Conservation (phyloP, 1,140 invertebrate species). For the Cotesia glomerata region DNA sequence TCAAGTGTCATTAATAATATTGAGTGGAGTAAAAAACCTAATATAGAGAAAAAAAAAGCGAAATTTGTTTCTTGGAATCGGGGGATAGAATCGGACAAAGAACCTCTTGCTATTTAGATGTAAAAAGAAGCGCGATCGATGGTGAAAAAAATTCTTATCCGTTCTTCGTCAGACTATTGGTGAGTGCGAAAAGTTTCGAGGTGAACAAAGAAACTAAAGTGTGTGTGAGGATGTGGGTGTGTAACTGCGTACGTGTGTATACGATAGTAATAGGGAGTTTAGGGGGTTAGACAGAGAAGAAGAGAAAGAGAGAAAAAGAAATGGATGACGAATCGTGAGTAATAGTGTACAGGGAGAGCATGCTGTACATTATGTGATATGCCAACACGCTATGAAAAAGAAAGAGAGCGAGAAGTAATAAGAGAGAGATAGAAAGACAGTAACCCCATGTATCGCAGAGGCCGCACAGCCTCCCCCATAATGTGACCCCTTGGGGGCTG, state of each 20-base stretch:
- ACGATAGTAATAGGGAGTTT: too few species aligned
- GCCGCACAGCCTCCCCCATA: constrained; percentile 37
- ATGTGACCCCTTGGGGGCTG: constrained; percentile 37
- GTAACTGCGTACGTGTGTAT: not conserved
- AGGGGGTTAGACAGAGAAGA: not conserved
- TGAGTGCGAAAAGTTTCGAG: constrained; percentile 29
- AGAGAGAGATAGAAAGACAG: too few species aligned
- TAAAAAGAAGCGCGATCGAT: constrained; percentile 12
- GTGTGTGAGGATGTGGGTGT: not conserved
- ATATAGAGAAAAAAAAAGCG: not conserved
- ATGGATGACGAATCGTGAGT: constrained; percentile 35
- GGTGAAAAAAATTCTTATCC: not conserved
- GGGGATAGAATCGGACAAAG: not conserved
- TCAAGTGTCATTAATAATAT: too few species aligned
- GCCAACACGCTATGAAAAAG: not conserved
- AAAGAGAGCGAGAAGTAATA: not conserved
- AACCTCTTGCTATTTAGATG: not conserved
- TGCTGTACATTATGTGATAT: constrained; percentile 2
- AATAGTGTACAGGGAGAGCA: constrained; percentile 20
- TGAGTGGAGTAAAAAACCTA: not conserved
- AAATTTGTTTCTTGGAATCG: not conserved
- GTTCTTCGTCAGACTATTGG: not conserved
- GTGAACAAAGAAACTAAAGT: constrained; percentile 13
- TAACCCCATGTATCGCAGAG: constrained; percentile 34
- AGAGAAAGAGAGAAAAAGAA: not conserved